A percentile compares a stretch with the other conserved stretches of the same genome.
These are phyloP conservation scores for Chalcosyrphus nemorum DNA, from an alignment of 2,888 invertebrate genomes.

Conservation along the genomic window DNA sequence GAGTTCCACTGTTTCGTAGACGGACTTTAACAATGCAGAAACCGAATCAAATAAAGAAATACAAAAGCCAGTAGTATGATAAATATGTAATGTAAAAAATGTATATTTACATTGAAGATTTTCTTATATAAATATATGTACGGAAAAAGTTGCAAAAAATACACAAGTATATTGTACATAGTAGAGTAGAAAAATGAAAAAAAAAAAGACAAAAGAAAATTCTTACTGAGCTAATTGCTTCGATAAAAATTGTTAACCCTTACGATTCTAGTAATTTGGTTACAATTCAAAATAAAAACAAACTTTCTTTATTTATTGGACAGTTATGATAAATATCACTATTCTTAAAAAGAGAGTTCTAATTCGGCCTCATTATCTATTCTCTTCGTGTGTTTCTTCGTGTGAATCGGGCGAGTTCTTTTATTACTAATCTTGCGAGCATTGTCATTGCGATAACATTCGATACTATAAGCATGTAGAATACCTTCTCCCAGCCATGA, in stretches of 20 bases:
- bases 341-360: constrained; percentile 15
- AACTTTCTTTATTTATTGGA: constrained; percentile 14
- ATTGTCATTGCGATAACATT: constrained; percentile 90
- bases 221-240: constrained; percentile 17
- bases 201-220: not conserved
- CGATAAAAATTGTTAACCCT: constrained; percentile 14
- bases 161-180: not conserved
- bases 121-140: constrained; percentile 9
- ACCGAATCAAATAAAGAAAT: no score
- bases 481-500: constrained; percentile 92
- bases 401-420: constrained; percentile 80
- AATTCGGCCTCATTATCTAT: constrained; percentile 2
- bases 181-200: constrained; percentile 12
- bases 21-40: no score
- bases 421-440: constrained; percentile 83
- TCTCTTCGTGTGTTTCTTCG: constrained; percentile 56
- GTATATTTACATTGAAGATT: constrained; percentile 49
- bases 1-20: no score
- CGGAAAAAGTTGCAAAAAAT: constrained; percentile 4
- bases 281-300: constrained; percentile 22
- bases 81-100: constrained; percentile 11
- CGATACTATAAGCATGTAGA: constrained; percentile 93
- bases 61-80: no score
- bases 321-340: constrained; percentile 57
- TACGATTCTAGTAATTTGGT: constrained; percentile 1